Conservation (phyloP, 64 coral and sea anemone genomes). For the Pocillopora damicornis region DNA sequence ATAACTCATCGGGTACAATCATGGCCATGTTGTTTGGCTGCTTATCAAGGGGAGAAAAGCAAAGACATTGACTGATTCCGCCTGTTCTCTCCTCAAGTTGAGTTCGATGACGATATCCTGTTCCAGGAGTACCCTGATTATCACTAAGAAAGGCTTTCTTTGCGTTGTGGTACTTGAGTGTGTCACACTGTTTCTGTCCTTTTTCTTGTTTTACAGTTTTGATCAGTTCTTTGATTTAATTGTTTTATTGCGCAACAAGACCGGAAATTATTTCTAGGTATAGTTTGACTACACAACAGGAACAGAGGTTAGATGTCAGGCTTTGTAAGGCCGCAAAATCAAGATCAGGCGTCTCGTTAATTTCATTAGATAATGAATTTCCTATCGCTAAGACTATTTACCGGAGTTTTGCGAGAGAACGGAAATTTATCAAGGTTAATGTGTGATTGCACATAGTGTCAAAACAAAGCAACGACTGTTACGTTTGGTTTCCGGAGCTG, state of each 20-base stretch:
- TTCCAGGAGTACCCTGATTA: not conserved
- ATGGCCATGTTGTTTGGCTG: not conserved
- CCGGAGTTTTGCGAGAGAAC: not conserved
- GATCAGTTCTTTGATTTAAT: not conserved
- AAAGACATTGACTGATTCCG: not conserved
- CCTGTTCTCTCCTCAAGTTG: not conserved
- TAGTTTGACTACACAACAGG: not conserved
- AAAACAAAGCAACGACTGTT: not conserved
- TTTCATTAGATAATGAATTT: slow-evolving; percentile 11
- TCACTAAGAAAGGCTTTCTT: too few relatives aligned
- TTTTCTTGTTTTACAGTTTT: not conserved
- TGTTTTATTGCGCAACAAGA: not conserved
- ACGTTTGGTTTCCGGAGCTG: not conserved
- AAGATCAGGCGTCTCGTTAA: not conserved
- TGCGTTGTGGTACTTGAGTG: not conserved
- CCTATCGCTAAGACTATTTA: slow-evolving; percentile 2
- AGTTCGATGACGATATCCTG: not conserved
- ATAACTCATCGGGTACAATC: not conserved
- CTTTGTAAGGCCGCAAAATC: not conserved
- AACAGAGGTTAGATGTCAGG: not conserved
- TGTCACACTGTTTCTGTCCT: not conserved
- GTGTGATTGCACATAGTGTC: not conserved
- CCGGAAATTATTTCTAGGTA: not conserved
- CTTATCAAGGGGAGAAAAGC: not conserved
- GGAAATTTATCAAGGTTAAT: not conserved